Base-by-base conservation (phyloP, 2,888 invertebrate species). In the Onchidella celtica region DNA sequence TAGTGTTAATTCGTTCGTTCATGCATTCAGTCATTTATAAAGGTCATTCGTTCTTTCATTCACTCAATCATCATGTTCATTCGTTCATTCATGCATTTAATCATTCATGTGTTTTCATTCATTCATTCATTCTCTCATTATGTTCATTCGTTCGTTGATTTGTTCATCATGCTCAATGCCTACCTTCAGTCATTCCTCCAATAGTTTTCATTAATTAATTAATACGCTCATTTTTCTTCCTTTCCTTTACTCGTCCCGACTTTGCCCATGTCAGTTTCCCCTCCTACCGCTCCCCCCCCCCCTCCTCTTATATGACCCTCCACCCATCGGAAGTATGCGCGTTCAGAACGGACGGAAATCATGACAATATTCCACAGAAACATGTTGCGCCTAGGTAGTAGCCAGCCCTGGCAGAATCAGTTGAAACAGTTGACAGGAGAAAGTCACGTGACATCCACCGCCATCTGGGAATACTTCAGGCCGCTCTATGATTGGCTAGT, bases 401-500 rank as follows among this genome's bases (percentile, higher is more conserved):
- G 94, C 0, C 88, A 90, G 82, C 93, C 92, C 1, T 95, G 95
- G 95, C 92, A 95, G 66, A 96, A 97, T 88, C 96, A 96, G 1
- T 94, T 99, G 63, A 95, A 96, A 89, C 96, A 96, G 89, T 95
- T 97, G 0, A 96, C 97, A 0, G 97, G 97, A 0, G 89, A 85
- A 4, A 79, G 87, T 59, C 94, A 95, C 85, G 95, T 97, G 90
- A 96, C 96, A 57, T 96, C 96, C 0, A 95, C 95, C 85, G 95
- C 97, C 0, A 94, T 97, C 87, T 93, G 97, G 47, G 95, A 96
- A 92, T 97, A 97, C 91, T 98, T 97, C 93, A 94, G 96, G 85
- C 97, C 97, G 0, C 93, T 98, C 32, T 94, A 95, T 84, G 94
- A 95, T 0, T 97, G 97, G 96, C 94, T 97, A 0, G 95, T 95